Evolutionary conservation across 2,113 vertebrate genomes (phyloP), one percentile per base, ranked within the genome.

Genomic region (Mastomys natalensis): DNA sequence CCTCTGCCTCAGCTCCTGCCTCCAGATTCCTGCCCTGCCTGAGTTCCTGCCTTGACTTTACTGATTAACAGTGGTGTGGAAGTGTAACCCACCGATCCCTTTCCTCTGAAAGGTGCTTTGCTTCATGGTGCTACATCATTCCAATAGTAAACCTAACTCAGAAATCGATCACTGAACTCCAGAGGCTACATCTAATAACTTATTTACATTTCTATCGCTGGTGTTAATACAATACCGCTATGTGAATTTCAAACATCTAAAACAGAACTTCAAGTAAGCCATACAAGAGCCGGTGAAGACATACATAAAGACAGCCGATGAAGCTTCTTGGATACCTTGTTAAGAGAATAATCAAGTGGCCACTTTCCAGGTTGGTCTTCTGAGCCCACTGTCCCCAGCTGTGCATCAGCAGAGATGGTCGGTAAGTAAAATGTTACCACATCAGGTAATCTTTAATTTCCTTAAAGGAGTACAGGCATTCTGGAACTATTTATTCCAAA

Each of bases 391-490:
- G 43, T 84, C 55, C 70, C 76, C 78, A 68, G 60, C 73, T 73
- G 60, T 93, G 34, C 22, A 34, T 97, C 58, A 24, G 15, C 68
- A 37, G 78, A 87, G 84, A 62, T 93, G 77, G 53, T 40, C 70
- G 66, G 76, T n/a, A 53, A 86, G 45, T 68, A 37, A 40, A 89
- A 66, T n/a, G 40, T 8, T 51, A 48, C 21, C 6, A 17, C 34
- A 62, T 87, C 37, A 72, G 87, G 48, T 82, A 91, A 74, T 72
- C 73, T 45, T 94, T 81, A 90, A 87, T 90, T 19, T 80, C 60
- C n/a, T 55, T 68, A 60, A 43, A 7, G 8, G 96, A 74, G 29
- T 34, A 7, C 51, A 66, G 26, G 45, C 29, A 40, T 29, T 62
- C 58, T 43, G 58, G 43, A 22, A 62, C 55, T 9, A 5, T 17